Base-by-base conservation (phyloP, 2,888 invertebrate species). In the Isotomurus palustris region DNA sequence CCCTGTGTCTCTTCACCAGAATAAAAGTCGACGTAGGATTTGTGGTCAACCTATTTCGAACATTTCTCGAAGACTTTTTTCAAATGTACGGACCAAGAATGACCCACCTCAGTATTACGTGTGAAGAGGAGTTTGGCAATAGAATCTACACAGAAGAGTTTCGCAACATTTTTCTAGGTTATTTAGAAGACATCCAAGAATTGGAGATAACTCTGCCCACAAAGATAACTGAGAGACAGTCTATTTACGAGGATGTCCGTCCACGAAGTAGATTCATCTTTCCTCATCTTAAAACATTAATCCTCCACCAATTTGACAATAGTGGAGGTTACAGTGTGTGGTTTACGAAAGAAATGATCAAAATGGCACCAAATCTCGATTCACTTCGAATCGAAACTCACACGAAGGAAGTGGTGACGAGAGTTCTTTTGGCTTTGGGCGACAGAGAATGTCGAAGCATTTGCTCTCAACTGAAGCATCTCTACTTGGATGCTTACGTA, bases 131-230 rank as follows among this genome's bases (percentile, higher is more conserved):
- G 48, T 56, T 56, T 28, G 50, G 51, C 3, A 49, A 52, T 3
- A 32, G 56, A 48, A 56, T 64, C 29, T 61, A 60, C 45, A 56
- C 56, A 12, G 64, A 64, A 40, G 64, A 64, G 35, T 22, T 64
- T 5, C 53, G 60, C 2, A 61, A 60, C 47, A 21, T 64, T n/a
- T 58, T 64, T 44, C 32, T 64, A 10, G 52, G 48, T 17, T 51
- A 28, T 38, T 28, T 64, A 5, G 38, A 53, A 1, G 53, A 60
- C 54, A 38, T 64, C 14, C 53, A 61, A 29, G 22, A 50, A 10
- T 29, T 64, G 5, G 60, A 64, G 24, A 17, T 64, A 8, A 56
- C 56, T 22, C 40, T 64, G 2, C 64, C 64, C 8, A 61, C 60
- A 6, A 64, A 64, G 41, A 58, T 64, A 4, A 64, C 64, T 8